Base-by-base conservation (phyloP, 1,140 invertebrate species). In the Gerris buenoi region DNA sequence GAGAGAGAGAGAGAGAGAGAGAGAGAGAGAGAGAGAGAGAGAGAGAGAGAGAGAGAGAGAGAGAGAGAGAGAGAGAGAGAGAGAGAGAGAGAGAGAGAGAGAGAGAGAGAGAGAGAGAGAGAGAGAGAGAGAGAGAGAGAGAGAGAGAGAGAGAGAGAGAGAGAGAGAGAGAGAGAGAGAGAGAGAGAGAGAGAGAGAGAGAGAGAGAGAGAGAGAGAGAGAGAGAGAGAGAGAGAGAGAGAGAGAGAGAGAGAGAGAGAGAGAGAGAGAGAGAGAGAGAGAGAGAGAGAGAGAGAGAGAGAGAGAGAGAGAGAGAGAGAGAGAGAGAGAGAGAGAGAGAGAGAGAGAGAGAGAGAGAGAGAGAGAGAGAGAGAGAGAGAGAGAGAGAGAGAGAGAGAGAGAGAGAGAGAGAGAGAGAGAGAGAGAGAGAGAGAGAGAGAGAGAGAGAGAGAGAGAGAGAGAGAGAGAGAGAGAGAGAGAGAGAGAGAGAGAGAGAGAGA, bases 31-130 rank as follows among this genome's bases (percentile, higher is more conserved):
- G 56, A 61, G 59, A 65, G 33, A 65, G 25, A 61, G 64, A 65
- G 65, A 70, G 65, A 70, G 65, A 70, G 65, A 70, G 65, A 70
- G 65, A 70, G 23, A 46, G 60, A 62, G 27, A 69, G 65, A 70
- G 23, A 46, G 60, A 62, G 27, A 69, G 28, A 62, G 66, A 60
- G 60, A 67, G 59, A 33, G 63, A 3, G n/a, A 3, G 27, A 25
- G 27, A 29, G 5, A 3, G 15, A 5, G 14, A 3, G 25, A 29
- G 27, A 27, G 65, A 60, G 27, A 29, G 59, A 61, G 26, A 61
- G 59, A 29, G 27, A 66, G 65, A 61, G 29, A 33, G 63, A 64
- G 25, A 61, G 28, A 66, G 60, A 66, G 56, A 69, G 33, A 33
- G 60, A 63, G 25, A 69, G 46, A 65, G 60, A 67, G 62, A 63